Conservation (phyloP, 2,113 vertebrate genomes). For the Pyrgilauda ruficollis region DNA sequence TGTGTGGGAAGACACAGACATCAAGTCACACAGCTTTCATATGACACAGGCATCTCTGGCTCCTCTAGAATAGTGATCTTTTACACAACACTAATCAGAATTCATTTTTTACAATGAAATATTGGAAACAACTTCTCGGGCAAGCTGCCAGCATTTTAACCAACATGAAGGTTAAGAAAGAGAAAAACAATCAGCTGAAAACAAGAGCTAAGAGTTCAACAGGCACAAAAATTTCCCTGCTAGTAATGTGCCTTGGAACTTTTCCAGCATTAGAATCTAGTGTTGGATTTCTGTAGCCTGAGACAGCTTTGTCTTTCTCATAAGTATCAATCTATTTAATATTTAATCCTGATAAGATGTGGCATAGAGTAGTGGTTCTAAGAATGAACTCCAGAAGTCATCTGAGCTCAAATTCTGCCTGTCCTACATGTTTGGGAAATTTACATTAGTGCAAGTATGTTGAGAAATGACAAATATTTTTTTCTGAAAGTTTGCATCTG, state of each 20-base stretch:
- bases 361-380: background rate
- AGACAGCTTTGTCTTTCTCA: background rate
- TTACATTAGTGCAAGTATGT: background rate
- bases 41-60: background rate
- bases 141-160: background rate
- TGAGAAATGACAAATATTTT: background rate
- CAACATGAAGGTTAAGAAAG: background rate
- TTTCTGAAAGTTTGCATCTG: background rate
- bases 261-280: background rate
- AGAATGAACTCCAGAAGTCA: background rate
- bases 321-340: background rate
- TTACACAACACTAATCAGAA: background rate
- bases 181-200: background rate
- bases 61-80: background rate
- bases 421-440: background rate
- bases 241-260: background rate
- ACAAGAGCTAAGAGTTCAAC: background rate
- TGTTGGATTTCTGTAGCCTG: background rate
- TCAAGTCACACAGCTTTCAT: background rate
- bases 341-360: background rate
- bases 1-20: background rate
- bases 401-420: background rate
- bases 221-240: background rate
- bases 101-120: background rate
- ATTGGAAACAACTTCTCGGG: background rate